phyloP scores from a whole-genome alignment of 2,888 invertebrate species.

The Hipparchia semele region DNA sequence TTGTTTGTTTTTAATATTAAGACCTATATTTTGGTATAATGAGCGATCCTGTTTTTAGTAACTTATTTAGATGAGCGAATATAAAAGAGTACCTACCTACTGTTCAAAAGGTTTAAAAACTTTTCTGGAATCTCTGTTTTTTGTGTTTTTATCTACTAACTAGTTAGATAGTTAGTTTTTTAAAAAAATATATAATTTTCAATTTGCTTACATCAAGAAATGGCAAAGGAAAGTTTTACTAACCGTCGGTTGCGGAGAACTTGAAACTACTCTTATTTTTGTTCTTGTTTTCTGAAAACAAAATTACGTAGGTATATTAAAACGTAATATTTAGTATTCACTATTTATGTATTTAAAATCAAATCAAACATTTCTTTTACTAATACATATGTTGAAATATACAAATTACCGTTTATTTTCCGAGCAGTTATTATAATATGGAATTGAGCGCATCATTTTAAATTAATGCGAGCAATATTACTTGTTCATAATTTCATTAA shows the following conservation, averaged over 20 bases:
- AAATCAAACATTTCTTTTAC: neutral
- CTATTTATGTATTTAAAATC: neutral
- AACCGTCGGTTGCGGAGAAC: too few relatives aligned
- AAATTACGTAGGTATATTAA: too few relatives aligned
- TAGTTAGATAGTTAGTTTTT: too few relatives aligned
- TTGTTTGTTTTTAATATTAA: slow-evolving; percentile 9
- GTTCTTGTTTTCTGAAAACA: too few relatives aligned
- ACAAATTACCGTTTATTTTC: neutral
- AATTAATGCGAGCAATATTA: slow-evolving; percentile 16
- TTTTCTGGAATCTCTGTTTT: too few relatives aligned
- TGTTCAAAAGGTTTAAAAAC: neutral
- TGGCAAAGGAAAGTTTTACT: too few relatives aligned
- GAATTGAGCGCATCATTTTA: slow-evolving; percentile 10
- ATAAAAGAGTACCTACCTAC: too few relatives aligned
- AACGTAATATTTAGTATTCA: too few relatives aligned
- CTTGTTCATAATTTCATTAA: slow-evolving; percentile 16
- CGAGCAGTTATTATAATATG: neutral
- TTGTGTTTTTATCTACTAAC: too few relatives aligned
- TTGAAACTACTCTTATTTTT: too few relatives aligned
- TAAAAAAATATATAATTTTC: too few relatives aligned
- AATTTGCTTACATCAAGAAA: too few relatives aligned
- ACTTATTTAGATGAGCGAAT: neutral
- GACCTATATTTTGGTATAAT: neutral
- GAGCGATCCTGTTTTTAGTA: neutral
- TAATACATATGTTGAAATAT: neutral